These are phyloP conservation scores for Ascaphus truei DNA, from an alignment of 2,113 vertebrate genomes.

Conservation along the genomic window DNA sequence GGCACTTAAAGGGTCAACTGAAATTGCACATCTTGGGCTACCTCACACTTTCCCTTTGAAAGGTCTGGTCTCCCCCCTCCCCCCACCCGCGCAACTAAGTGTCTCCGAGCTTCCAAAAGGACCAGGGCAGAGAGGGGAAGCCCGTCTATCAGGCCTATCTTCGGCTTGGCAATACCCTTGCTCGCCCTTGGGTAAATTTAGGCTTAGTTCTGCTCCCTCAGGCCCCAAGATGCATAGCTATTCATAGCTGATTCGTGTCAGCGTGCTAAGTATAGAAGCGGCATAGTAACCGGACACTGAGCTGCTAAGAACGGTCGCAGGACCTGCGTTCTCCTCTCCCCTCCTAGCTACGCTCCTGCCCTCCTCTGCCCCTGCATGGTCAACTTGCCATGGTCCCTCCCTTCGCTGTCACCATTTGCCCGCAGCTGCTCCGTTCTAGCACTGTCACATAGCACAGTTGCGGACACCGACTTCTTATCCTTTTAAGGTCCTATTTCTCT, in stretches of 20 bases:
- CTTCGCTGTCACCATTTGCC: constrained; percentile 40
- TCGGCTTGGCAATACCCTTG: constrained; percentile 59
- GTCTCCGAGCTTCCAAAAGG: fast-evolving
- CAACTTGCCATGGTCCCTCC: constrained; percentile 58
- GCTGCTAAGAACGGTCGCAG: constrained; percentile 32
- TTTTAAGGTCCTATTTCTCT: constrained; percentile 68
- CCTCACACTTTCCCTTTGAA: no score
- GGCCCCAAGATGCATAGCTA: constrained; percentile 45
- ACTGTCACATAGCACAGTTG: constrained; percentile 40
- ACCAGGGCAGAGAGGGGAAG: not conserved
- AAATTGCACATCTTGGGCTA: no score
- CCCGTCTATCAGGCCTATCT: not conserved
- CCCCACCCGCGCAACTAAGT: fast-evolving
- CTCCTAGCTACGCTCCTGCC: constrained; percentile 7
- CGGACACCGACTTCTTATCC: constrained; percentile 47
- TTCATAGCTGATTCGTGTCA: constrained; percentile 49
- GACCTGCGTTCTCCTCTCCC: constrained; percentile 35
- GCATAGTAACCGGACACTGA: constrained; percentile 64
- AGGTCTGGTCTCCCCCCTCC: no score
- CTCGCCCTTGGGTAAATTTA: constrained; percentile 79
- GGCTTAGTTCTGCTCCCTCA: constrained; percentile 50
- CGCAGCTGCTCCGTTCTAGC: constrained; percentile 58
- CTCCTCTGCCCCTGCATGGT: constrained; percentile 20
- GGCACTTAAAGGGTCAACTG: no score
- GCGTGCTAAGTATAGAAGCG: constrained; percentile 74